Conservation (phyloP, 2,888 invertebrate species). For the Petrolisthes manimaculis region DNA sequence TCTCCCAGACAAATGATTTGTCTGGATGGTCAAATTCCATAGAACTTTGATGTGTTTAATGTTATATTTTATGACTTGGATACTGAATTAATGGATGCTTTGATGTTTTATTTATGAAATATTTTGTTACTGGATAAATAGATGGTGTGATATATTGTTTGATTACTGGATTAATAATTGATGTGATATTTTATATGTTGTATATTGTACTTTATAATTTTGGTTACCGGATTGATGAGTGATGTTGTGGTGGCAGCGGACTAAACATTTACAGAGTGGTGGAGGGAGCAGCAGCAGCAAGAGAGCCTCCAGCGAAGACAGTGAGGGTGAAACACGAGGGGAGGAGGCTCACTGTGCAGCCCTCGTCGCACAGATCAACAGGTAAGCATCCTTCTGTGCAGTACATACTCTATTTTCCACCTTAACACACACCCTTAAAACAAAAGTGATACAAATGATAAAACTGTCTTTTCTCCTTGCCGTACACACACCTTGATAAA, state of each 20-base stretch:
- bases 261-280: not conserved
- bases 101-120: no score
- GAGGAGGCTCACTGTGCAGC: slow-evolving; percentile 79
- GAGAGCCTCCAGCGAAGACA: slow-evolving; percentile 63
- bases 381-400: slow-evolving; percentile 72
- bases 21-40: no score
- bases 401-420: not conserved
- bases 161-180: no score
- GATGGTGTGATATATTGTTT: no score
- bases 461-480: not conserved
- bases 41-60: not conserved
- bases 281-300: slow-evolving; percentile 62
- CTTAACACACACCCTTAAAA: not conserved
- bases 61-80: not conserved
- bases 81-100: no score
- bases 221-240: not conserved
- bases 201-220: not conserved
- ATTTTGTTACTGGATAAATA: no score
- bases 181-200: no score
- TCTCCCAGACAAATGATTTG: no score
- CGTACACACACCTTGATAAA: not conserved
- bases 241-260: no score
- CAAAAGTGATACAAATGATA: not conserved
- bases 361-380: slow-evolving; percentile 80
- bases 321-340: slow-evolving; percentile 73